phyloP scores from a whole-genome alignment of 23 tunicate species.

The Pegea sp. region DNA sequence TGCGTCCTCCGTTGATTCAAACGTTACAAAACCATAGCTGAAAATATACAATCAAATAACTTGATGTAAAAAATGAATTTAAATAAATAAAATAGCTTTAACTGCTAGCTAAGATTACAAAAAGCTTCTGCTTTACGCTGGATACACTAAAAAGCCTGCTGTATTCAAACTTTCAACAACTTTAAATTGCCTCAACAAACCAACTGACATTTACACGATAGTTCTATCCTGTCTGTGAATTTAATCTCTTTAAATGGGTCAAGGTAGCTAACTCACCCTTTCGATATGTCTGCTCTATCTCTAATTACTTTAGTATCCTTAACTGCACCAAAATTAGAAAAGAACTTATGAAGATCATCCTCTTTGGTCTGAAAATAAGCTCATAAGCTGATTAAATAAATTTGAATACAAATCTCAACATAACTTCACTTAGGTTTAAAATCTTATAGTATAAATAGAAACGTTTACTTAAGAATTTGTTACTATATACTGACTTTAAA shows the following conservation, averaged over 20 bases:
- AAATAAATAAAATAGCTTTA: no score
- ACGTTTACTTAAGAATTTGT: neutral
- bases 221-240: no score
- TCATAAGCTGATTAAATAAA: no score
- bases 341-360: conserved; percentile 90
- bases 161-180: no score
- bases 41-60: neutral
- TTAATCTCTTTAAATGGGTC: no score
- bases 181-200: no score
- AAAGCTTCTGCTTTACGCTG: no score
- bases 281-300: conserved; percentile 95
- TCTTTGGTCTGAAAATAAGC: conserved; percentile 69
- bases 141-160: no score
- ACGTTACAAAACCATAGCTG: conserved; percentile 98
- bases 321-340: conserved; percentile 76
- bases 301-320: conserved; percentile 87
- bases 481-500: conserved; percentile 63
- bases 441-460: neutral
- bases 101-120: no score
- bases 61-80: neutral
- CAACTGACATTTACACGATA: no score
- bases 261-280: conserved; percentile 37
- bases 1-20: conserved; percentile 78
- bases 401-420: neutral
- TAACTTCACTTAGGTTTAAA: neutral